These are phyloP conservation scores for Caenorhabditis virilis DNA, from an alignment of 2,888 invertebrate genomes.

Conservation along the genomic window DNA sequence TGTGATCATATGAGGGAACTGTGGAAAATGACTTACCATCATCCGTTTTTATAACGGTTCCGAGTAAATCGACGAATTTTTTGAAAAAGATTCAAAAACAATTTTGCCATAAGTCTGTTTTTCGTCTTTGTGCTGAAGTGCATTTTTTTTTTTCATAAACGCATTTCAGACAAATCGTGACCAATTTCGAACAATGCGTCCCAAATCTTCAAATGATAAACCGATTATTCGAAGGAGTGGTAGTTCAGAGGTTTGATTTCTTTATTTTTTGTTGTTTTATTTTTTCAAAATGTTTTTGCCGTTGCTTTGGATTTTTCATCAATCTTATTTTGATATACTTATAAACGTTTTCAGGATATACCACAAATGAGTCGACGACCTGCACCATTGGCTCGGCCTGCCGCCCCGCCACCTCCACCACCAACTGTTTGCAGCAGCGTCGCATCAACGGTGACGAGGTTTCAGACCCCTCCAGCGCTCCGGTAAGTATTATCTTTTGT, in stretches of 20 bases:
- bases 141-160: no score
- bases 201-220: conserved; percentile 20
- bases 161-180: no score
- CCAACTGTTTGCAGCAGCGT: neutral
- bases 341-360: conserved; percentile 17
- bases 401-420: conserved; percentile 34
- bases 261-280: conserved; percentile 1
- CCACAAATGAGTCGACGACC: conserved; percentile 7
- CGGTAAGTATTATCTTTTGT: conserved; percentile 2
- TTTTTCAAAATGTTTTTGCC: conserved; percentile 2
- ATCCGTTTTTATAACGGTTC: no score
- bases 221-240: conserved; percentile 38
- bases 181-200: conserved; percentile 45
- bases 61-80: no score
- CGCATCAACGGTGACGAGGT: conserved; percentile 3
- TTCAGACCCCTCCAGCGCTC: conserved; percentile 6
- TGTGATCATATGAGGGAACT: no score
- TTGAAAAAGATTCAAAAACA: no score
- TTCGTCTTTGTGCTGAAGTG: no score
- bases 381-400: conserved; percentile 38
- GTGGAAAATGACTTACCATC: no score
- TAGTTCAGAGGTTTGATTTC: conserved; percentile 41
- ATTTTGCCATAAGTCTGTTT: no score
- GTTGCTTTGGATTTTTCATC: conserved; percentile 1
- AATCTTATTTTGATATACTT: neutral